Percentiles rank a stretch among this genome's conserved stretches.
These are phyloP conservation scores for Ornithoptera priamus DNA, from an alignment of 2,888 invertebrate genomes.

Conservation along the genomic window DNA sequence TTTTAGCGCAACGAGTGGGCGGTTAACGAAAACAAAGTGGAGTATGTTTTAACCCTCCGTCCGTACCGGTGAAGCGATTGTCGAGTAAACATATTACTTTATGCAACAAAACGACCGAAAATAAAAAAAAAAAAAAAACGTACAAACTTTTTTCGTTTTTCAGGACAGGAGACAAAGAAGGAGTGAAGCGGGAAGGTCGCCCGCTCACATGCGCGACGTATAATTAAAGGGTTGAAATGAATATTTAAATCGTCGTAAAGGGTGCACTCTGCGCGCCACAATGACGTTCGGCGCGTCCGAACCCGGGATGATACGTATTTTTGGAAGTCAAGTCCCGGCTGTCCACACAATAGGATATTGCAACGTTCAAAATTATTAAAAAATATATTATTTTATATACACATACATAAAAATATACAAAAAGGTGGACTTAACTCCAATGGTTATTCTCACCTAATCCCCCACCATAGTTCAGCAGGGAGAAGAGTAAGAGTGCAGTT, in stretches of 20 bases:
- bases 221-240: conserved; percentile 78
- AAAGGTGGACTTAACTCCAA: too few relatives aligned
- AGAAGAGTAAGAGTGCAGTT: too few relatives aligned
- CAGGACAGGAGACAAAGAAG: conserved; percentile 46
- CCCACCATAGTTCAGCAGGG: too few relatives aligned
- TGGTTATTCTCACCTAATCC: too few relatives aligned
- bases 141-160: conserved; percentile 34
- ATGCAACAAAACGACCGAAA: conserved; percentile 40
- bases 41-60: conserved; percentile 31
- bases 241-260: conserved; percentile 74
- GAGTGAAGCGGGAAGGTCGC: conserved; percentile 55
- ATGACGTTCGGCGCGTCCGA: conserved; percentile 71
- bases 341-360: conserved; percentile 41
- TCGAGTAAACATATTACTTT: conserved; percentile 40
- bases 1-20: conserved; percentile 22
- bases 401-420: too few relatives aligned
- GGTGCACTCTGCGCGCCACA: conserved; percentile 63
- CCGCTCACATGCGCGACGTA: conserved; percentile 73
- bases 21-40: conserved; percentile 31
- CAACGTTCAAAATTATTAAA: not conserved
- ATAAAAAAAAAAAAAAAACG: conserved; percentile 24
- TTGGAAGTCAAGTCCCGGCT: conserved; percentile 59
- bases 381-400: too few relatives aligned
- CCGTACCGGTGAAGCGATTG: conserved; percentile 32
- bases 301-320: conserved; percentile 74